Base-by-base conservation (phyloP, 1,140 invertebrate genomes). In the Leptopilina clavipes region DNA sequence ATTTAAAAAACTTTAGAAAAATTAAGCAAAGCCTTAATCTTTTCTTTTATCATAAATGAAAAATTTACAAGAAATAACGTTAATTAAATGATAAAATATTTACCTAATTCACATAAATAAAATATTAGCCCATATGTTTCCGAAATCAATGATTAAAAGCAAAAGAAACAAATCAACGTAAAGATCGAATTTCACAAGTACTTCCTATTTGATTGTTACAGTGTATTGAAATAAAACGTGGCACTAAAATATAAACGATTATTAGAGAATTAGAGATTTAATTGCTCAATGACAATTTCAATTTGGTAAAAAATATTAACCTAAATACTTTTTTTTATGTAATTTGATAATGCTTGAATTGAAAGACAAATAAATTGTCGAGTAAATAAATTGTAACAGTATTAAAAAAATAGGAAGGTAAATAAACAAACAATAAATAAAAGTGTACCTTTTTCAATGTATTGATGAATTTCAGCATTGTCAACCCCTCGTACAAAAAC, bases 401-500 rank as follows among this genome's bases (percentile, higher is more conserved):
- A 14, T 72, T n/a, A 52, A 19, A 14, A 73, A 19, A 14, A 22
- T 54, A 45, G 12, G 12, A 12, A 76, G 18, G n/a, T 73, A 40
- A 77, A 71, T 48, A 73, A 78, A 71, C 31, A 71, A 70, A 1
- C 18, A 43, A 72, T 37, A 2, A 72, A 52, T 17, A 52, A 40
- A 43, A 48, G 17, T 3, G 9, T 84, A 90, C 89, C 89, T 93
- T 97, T 98, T 71, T 99, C 97, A 52, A 99, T 93, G 92, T 96
- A 99, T 85, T 96, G 92, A 81, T 96, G 93, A 81, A 99, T 97
- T 83, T 96, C 94, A 77, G 94, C 93, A 79, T 94, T 94, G 83
- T 98, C 96, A 79, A 93, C 93, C 75, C 97, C 97, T 81, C 95
- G 92, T 5, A 99, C 96, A 92, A 96, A 99, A n/a, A 99, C 94